Evolutionary conservation across 2,797 vertebrate species (phyloP).

Genomic region (Siniperca scherzeri): DNA sequence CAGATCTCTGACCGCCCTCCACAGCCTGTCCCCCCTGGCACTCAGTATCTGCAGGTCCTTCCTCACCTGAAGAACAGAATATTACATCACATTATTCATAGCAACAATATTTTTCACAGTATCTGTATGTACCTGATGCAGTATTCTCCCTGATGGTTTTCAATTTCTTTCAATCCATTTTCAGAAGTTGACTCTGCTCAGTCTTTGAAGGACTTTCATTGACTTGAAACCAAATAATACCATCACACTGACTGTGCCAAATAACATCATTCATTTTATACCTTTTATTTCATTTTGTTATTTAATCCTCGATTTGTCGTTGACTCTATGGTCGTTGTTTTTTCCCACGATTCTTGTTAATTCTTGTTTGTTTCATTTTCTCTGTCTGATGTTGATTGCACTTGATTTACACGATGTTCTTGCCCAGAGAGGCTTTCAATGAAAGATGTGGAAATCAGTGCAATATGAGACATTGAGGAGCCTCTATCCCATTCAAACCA

Average conservation of each 20-base stretch:
- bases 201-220: background rate
- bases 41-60: slow-evolving; percentile 66
- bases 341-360: background rate
- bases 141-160: background rate
- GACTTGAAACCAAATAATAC: background rate
- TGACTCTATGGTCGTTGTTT: background rate
- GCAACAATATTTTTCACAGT: background rate
- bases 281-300: background rate
- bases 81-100: background rate
- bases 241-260: background rate
- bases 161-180: background rate
- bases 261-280: background rate
- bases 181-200: background rate
- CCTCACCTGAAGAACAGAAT: slow-evolving; percentile 52
- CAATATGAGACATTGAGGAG: background rate
- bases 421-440: background rate
- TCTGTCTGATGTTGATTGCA: background rate
- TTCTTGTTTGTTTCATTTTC: background rate
- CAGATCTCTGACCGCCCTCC: slow-evolving; percentile 58
- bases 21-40: slow-evolving; percentile 62
- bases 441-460: too few species aligned
- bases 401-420: background rate
- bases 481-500: background rate
- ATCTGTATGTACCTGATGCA: background rate
- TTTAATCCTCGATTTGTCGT: background rate